Evolutionary conservation across 2,797 vertebrate genomes (phyloP).

Genomic region (Tadarida brasiliensis): DNA sequence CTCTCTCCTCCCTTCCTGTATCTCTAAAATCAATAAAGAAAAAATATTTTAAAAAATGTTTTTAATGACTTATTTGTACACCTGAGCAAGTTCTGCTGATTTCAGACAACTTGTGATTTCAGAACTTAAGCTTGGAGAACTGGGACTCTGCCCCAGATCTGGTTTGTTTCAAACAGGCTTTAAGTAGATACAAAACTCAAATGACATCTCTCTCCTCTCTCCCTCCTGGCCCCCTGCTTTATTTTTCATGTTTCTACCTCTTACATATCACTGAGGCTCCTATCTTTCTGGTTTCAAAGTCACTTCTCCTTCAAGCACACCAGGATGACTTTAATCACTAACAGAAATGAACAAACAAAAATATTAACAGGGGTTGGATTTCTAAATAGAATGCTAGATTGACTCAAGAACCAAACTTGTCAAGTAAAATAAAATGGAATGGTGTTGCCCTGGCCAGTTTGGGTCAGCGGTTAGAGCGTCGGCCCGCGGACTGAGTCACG

Average conservation of each 20-base stretch:
- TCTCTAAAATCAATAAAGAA: too few relatives aligned
- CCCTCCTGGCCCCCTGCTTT: background rate
- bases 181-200: background rate
- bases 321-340: conserved; percentile 4
- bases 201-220: background rate
- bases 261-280: background rate
- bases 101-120: conserved; percentile 33
- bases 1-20: too few relatives aligned
- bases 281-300: conserved; percentile 37
- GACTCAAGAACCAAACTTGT: conserved; percentile 28
- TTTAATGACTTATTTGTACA: conserved; percentile 26
- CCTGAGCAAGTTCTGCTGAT: background rate
- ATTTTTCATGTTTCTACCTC: background rate
- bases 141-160: background rate
- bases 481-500: too few relatives aligned
- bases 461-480: too few relatives aligned
- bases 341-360: background rate
- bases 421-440: background rate
- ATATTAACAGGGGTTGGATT: background rate
- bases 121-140: background rate
- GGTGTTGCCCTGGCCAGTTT: too few relatives aligned
- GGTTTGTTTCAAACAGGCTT: conserved; percentile 7
- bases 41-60: too few relatives aligned
- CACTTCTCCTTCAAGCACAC: background rate
- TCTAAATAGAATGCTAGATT: conserved; percentile 24